Evolutionary conservation across 1,140 invertebrate genomes (phyloP).

Genomic region (Patella vulgata): DNA sequence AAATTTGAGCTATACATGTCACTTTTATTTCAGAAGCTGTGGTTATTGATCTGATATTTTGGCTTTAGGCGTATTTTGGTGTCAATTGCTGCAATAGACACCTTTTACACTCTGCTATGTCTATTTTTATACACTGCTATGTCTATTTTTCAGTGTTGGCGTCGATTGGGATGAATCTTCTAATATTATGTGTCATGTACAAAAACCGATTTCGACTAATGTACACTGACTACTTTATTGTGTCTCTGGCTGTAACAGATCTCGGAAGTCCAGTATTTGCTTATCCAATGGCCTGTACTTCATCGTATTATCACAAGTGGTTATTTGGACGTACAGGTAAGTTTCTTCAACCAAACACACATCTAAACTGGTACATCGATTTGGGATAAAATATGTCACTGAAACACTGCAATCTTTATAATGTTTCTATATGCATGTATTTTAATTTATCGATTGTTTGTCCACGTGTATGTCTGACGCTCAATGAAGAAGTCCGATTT

Average conservation of each 20-base stretch:
- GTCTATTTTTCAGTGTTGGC: conserved; percentile 3
- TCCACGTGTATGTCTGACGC: too few relatives aligned
- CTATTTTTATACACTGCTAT: neutral
- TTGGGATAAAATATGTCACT: too few relatives aligned
- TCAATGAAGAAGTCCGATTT: too few relatives aligned
- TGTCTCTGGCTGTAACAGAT: conserved; percentile 43
- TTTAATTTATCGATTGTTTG: too few relatives aligned
- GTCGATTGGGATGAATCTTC: conserved; percentile 12
- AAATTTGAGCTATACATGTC: too few relatives aligned
- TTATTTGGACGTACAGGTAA: conserved; percentile 45
- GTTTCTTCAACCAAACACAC: neutral
- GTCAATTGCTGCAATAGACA: too few relatives aligned
- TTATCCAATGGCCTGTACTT: conserved; percentile 44
- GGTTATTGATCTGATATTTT: too few relatives aligned
- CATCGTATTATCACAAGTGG: conserved; percentile 46
- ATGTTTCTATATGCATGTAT: too few relatives aligned
- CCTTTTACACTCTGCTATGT: too few relatives aligned
- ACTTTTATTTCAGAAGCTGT: too few relatives aligned
- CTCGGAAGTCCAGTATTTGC: conserved; percentile 38
- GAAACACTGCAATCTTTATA: too few relatives aligned
- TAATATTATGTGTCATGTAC: conserved; percentile 12
- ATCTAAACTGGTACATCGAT: neutral
- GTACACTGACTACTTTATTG: conserved; percentile 17
- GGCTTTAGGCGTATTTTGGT: too few relatives aligned
- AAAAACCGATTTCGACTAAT: neutral